A percentile compares a stretch with the other conserved stretches of the same genome.
These are phyloP conservation scores for Ictalurus furcatus DNA, from an alignment of 2,113 vertebrate genomes.

Conservation along the genomic window DNA sequence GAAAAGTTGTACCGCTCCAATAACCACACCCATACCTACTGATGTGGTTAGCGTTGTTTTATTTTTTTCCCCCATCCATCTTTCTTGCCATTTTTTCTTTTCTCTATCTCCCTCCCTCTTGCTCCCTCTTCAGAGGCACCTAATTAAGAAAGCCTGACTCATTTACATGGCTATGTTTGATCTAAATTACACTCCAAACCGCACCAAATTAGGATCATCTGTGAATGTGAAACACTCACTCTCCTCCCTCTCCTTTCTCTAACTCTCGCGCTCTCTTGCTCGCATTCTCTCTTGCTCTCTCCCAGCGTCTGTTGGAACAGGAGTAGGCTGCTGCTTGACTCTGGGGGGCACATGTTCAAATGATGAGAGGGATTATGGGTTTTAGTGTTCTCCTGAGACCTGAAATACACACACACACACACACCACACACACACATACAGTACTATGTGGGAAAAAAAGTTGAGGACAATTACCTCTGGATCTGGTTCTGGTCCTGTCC, in stretches of 20 bases:
- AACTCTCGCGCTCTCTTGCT: conserved; percentile 45
- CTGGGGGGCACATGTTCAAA: conserved; percentile 95
- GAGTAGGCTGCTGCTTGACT: conserved; percentile 69
- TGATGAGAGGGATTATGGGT: conserved; percentile 92
- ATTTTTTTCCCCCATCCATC: conserved; percentile 63
- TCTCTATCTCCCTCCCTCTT: conserved; percentile 51
- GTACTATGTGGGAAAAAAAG: conserved; percentile 55
- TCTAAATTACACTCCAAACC: conserved; percentile 99
- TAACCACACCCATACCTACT: conserved; percentile 90
- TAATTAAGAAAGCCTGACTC: conserved; percentile 99
- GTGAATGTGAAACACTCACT: conserved; percentile 84
- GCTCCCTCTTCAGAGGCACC: conserved; percentile 84
- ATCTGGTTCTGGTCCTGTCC: conserved; percentile 66
- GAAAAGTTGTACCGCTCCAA: conserved; percentile 78
- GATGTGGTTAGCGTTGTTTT: conserved; percentile 81
- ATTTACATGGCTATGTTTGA: conserved; percentile 99
- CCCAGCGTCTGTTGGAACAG: conserved; percentile 43
- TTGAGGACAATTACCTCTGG: conserved; percentile 66
- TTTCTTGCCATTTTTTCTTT: conserved; percentile 31
- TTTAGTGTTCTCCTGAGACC: conserved; percentile 88
- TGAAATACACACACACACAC: conserved; percentile 82
- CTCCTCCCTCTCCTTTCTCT: conserved; percentile 61
- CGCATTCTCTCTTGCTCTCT: conserved; percentile 60
- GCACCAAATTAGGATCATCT: conserved; percentile 99
- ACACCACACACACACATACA: conserved; percentile 79